These are phyloP conservation scores for Regulus satrapa DNA, from an alignment of 2,113 vertebrate species.

Conservation along the genomic window DNA sequence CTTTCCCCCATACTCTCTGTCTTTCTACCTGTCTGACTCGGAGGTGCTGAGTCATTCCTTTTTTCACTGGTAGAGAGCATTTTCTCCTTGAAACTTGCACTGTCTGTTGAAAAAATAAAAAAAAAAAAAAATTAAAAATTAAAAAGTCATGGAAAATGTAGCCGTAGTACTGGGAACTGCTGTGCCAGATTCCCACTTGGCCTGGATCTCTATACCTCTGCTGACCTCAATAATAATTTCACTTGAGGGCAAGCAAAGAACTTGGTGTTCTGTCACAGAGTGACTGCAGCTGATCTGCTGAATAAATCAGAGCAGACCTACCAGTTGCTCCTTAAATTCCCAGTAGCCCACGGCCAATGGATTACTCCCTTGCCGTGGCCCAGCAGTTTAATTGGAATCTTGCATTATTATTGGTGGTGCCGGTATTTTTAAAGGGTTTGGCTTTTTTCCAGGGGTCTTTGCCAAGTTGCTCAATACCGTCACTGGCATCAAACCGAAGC, in stretches of 20 bases:
- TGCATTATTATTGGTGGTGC: neutral
- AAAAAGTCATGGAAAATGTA: conserved; percentile 20
- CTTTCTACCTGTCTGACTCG: neutral
- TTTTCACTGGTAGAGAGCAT: neutral
- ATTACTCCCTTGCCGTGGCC: neutral
- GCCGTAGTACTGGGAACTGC: neutral
- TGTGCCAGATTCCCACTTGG: conserved; percentile 44
- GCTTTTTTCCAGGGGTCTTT: neutral
- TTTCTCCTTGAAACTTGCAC: neutral
- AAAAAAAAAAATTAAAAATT: neutral
- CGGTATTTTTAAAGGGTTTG: neutral
- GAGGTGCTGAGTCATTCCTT: neutral
- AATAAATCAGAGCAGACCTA: neutral
- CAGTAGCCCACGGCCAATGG: neutral
- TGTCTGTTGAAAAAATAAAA: neutral
- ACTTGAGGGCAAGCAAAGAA: conserved; percentile 34
- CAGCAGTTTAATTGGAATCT: neutral
- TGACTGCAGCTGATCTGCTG: neutral
- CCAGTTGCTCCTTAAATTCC: neutral
- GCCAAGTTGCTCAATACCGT: conserved; percentile 9
- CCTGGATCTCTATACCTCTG: conserved; percentile 30
- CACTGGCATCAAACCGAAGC: neutral
- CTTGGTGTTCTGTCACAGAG: conserved; percentile 19
- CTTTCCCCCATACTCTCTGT: neutral
- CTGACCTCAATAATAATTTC: conserved; percentile 51